A percentile compares a stretch with the other conserved stretches of the same genome.
Conservation (phyloP, 2,888 invertebrate species). For the Ctena decussata region DNA sequence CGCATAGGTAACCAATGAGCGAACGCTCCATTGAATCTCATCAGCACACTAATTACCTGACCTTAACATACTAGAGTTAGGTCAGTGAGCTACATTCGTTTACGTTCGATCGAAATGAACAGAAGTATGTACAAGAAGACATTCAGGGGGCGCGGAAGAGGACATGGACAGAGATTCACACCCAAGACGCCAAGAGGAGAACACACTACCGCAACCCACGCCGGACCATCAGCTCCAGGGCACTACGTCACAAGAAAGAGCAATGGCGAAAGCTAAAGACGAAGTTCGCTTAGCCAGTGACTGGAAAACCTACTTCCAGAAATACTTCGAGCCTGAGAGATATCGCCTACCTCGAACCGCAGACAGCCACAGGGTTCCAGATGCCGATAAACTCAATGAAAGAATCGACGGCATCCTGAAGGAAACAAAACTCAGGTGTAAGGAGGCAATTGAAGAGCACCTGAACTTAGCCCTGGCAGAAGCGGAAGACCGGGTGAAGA, state of each 20-base stretch:
- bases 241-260: background rate
- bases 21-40: too few species aligned
- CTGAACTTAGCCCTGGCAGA: background rate
- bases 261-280: background rate
- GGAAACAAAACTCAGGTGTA: background rate
- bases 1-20: too few species aligned
- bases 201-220: background rate
- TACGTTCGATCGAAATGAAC: too few species aligned
- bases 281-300: background rate
- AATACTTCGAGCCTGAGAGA: background rate
- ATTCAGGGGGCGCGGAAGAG: too few species aligned
- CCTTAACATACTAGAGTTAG: too few species aligned
- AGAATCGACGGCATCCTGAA: background rate
- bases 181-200: too few species aligned
- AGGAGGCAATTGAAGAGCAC: background rate
- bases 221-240: background rate
- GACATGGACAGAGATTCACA: too few species aligned
- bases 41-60: too few species aligned
- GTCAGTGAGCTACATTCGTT: too few species aligned
- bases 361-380: background rate
- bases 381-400: background rate
- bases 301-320: background rate
- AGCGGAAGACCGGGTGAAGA: background rate
- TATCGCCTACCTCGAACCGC: background rate
- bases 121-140: too few species aligned